Evolutionary conservation across 2,113 vertebrate genomes (phyloP), one percentile per base, ranked within the genome.

Genomic region (Zosterops borbonicus): DNA sequence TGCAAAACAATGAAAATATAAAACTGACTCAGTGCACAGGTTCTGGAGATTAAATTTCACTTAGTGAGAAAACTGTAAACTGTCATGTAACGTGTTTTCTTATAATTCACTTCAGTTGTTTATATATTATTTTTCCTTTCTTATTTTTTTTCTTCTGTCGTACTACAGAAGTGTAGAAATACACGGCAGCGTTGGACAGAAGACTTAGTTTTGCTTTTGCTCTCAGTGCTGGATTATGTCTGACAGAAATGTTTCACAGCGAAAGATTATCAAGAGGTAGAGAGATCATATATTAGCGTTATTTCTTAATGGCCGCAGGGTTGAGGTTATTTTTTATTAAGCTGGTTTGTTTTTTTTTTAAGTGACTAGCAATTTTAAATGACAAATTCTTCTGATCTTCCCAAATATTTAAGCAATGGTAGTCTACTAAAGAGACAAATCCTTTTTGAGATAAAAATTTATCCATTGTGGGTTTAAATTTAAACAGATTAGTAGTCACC

Each of bases 1-100:
- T 80, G 69, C 81, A 89, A 92, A 92, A 93, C 93, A 95, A 96
- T 97, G 96, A 98, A 97, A 97, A 96, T 86, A 96, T 94, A 81
- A 95, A 92, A 83, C 33, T 1, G 39, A 86, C 59, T 96, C 81
- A 59, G 75, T 86, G 56, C 49, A 70, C 88, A 88, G 74, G 87
- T 97, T 98, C 88, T 94, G 64, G 87, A 95, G 88, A 96, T 90
- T 96, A 96, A 79, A 94, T 95, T 98, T 93, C 69, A 95, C 95
- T 96, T 96, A 47, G 90, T 55, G 20, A 94, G 95, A 96, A 95
- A 97, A 85, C 95, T 94, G 92, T 39, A 96, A 97, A 95, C 74
- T 87, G 90, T 85, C 9, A 86, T 74, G 59, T 58, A 94, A 59
- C 8, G 28, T 96, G 75, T 90, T 86, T 41, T 31, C n/a, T 90